Evolutionary conservation across 1,140 invertebrate species (phyloP), one percentile per base, ranked within the genome.

Genomic region (Neodiprion pinetum): DNA sequence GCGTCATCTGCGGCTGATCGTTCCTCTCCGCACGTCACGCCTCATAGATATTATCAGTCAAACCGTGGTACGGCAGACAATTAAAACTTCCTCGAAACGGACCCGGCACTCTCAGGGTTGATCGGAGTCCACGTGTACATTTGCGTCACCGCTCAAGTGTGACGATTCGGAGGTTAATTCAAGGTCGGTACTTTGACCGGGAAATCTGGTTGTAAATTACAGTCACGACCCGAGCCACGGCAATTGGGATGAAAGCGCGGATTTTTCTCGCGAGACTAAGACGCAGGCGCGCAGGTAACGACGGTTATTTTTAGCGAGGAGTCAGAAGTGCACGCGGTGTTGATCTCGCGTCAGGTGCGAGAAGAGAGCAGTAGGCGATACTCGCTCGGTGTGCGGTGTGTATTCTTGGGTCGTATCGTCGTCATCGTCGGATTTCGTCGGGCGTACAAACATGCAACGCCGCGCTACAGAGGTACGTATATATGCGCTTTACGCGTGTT

Each of bases 161-260:
- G 5, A 3, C 28, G 5, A 40, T 40, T 40, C 28, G 28, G 28
- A 40, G 28, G 28, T 40, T 3, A 5, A 40, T 40, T 40, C 28
- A 40, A 40, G 28, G 28, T 40, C 28, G 28, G 28, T 40, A 40
- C 2, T 40, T 40, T 40, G 28, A 5, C 28, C 28, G 28, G 28
- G 1, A 40, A 40, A 40, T 40, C 53, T 61, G 53, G 53, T 61
- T 61, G n/a, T 9, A 61, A 61, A 61, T 61, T 9, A 61, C n/a
- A 61, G 9, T 61, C 53, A 9, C 5, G 53, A 12, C 67, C 79
- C 82, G 84, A 85, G 80, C 82, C 83, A 85, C 80, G 80, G 79
- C 82, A 86, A 86, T 86, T 86, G 84, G 84, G 80, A 82, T 82
- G 82, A 82, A 84, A 80, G 80, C 81, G 81, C 80, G 81, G 82